Conservation (phyloP, 2,113 vertebrate species). For the Aegithalos caudatus region DNA sequence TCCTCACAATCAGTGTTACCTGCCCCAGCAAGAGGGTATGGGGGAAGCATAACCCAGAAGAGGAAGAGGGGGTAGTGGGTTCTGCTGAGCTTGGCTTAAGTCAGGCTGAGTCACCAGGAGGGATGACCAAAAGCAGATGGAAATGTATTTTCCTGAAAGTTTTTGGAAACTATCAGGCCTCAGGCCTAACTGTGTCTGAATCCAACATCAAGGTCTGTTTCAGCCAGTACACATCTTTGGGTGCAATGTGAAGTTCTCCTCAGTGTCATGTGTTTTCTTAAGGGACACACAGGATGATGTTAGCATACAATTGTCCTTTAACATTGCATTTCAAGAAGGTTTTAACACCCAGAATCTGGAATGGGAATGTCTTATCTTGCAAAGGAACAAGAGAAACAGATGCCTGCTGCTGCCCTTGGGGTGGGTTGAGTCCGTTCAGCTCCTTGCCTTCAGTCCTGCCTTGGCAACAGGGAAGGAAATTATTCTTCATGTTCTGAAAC, state of each 20-base stretch:
- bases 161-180: neutral
- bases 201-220: neutral
- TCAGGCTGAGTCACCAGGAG: neutral
- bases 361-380: neutral
- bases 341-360: neutral
- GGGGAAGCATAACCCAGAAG: neutral
- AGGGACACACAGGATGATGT: neutral
- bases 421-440: rapidly evolving
- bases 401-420: neutral
- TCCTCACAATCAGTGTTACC: neutral
- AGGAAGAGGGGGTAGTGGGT: neutral
- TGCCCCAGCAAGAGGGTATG: neutral
- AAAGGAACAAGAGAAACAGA: neutral
- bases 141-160: neutral
- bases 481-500: constrained; percentile 17
- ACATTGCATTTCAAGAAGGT: rapidly evolving
- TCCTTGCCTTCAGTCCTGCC: neutral
- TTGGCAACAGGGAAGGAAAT: neutral
- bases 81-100: neutral
- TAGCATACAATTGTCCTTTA: neutral
- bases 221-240: rapidly evolving
- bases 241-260: neutral
- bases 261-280: neutral
- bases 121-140: rapidly evolving
- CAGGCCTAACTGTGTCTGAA: neutral